Base-by-base conservation (phyloP, 2,113 vertebrate genomes). In the Hydrolagus affinis region DNA sequence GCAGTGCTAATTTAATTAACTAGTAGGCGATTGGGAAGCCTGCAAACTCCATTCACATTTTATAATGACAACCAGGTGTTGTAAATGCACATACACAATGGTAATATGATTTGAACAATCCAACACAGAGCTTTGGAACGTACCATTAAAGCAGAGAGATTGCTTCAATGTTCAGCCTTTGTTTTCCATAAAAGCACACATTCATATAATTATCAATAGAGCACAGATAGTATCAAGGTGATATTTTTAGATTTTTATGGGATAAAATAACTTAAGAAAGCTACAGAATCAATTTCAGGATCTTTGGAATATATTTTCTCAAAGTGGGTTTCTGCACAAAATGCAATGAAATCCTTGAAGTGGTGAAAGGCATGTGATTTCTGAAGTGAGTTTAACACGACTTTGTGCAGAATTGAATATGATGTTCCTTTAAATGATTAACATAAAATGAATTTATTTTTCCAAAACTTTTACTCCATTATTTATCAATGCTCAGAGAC, bases 1-100 rank as follows among this genome's bases (percentile, higher is more conserved):
- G 93, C 92, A 91, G 91, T 86, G 89, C 92, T 96, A 94, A 95
- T 95, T 94, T 94, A 94, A 95, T 95, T 94, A 95, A 94, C 91
- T 91, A 86, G 89, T 91, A 91, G 91, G 92, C 91, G 91, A 91
- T 93, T 92, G 91, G 91, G 90, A 88, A 89, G 92, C 90, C 90
- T 88, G 89, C 91, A 92, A 91, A 93, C 91, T 91, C 91, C 89
- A 90, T 92, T 94, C 90, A 92, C 91, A 90, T 86, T 32, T 88
- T 91, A 92, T 94, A 93, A 94, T 92, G 92, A 92, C 90, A 92
- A 93, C 91, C 92, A 92, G 92, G 92, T 92, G 93, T 92, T 89
- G 89, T 91, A 90, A 94, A 91, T 91, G 92, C 93, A 90, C 89
- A 83, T 66, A 83, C 25, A 83, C 78, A 66, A 83, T 83, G 62